phyloP scores from a whole-genome alignment of 2,797 vertebrate genomes.

The Emydoidea blandingii region DNA sequence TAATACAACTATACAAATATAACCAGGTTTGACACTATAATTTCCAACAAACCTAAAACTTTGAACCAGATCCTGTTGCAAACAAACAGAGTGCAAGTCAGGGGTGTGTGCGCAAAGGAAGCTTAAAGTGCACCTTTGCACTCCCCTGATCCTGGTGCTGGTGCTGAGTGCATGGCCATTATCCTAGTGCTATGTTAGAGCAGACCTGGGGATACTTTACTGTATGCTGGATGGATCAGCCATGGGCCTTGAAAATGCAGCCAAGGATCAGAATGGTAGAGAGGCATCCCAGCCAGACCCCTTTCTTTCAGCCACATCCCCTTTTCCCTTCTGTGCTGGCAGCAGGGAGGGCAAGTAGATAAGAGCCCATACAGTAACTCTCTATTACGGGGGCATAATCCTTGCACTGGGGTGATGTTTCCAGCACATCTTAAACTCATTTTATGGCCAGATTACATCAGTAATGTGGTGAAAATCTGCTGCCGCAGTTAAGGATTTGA shows the following conservation, averaged over 20 bases:
- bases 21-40: neutral
- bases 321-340: neutral
- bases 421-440: fast-evolving
- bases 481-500: neutral
- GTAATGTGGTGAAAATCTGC: neutral
- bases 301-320: neutral
- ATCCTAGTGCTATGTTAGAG: neutral
- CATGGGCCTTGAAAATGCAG: neutral
- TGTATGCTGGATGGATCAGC: neutral
- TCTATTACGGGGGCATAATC: neutral
- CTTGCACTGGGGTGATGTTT: neutral
- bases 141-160: neutral
- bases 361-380: neutral
- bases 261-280: neutral
- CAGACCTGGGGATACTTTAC: neutral
- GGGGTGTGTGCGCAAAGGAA: neutral
- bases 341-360: neutral
- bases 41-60: neutral
- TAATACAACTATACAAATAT: neutral
- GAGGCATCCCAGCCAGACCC: fast-evolving
- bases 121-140: neutral
- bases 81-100: neutral
- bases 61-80: neutral
- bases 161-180: too few species aligned
- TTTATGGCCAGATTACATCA: fast-evolving